Base-by-base conservation (phyloP, 2,113 vertebrate genomes). In the Phrynosoma blainvillii region DNA sequence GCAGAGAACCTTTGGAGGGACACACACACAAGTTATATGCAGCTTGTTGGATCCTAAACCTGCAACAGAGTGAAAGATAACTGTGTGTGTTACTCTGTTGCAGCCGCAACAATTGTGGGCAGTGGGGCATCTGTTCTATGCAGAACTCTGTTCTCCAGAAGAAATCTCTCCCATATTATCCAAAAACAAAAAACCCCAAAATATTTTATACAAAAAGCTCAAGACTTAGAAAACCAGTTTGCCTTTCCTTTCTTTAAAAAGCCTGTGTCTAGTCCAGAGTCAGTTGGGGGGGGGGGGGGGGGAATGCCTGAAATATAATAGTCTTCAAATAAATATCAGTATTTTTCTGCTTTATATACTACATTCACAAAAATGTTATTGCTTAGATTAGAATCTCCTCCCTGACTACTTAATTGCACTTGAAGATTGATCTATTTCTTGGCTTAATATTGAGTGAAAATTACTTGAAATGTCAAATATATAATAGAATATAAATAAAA, bases 261-360 rank as follows among this genome's bases (percentile, higher is more conserved):
- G 2, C 20, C 30, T 70, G 52, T 70, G 14, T 54, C 30, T 68
- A 88, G 52, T 77, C 5, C 36, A 78, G 42, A 66, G n/a, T n/a
- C n/a, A n/a, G n/a, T n/a, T n/a, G n/a, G n/a, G n/a, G n/a, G 66
- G 68, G 78, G 88, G 86, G 16, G 0, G 32, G 27, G 23, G 9
- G 52, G 81, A 13, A 32, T 84, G 42, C 36, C 36, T 36, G 36
- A 81, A 0, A 80, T 6, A 84, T 77, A 62, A 56, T 87, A 42
- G 20, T 20, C 12, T 75, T 87, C 59, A 1, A 4, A 89, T 84
- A 12, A 13, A 0, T 54, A 54, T 84, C 47, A 81, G 6, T 82
- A 36, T 82, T 76, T 84, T 88, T 90, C 84, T 66, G 77, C 40
- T 30, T 62, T 10, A 47, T 56, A 23, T 54, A 25, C 84, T 88